Percentiles rank a stretch among this genome's conserved stretches.
These are phyloP conservation scores for Malacoctenus gilli DNA, from an alignment of 2,797 vertebrate species.

Conservation along the genomic window DNA sequence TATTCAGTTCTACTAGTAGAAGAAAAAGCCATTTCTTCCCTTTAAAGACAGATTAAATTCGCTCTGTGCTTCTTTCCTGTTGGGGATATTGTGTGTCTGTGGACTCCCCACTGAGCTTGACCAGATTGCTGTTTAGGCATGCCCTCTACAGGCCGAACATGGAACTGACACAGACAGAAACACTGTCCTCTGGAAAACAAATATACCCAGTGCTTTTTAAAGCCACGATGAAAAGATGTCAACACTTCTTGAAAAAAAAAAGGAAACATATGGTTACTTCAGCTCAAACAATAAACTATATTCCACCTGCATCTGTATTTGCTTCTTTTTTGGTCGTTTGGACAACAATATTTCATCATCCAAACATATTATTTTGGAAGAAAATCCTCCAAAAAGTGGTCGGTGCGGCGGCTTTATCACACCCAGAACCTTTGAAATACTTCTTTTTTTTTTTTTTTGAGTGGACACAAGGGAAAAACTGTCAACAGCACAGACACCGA, in stretches of 20 bases:
- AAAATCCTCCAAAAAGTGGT: constrained; percentile 1
- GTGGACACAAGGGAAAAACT: constrained; percentile 56
- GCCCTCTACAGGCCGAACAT: constrained; percentile 86
- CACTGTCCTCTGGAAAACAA: constrained; percentile 30
- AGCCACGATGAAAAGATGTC: constrained; percentile 6
- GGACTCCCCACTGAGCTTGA: constrained; percentile 59
- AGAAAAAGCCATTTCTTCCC: constrained; percentile 62
- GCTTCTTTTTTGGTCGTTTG: not conserved
- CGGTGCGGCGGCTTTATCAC: constrained; percentile 6
- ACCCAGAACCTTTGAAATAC: constrained; percentile 30
- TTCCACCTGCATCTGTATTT: too few species aligned
- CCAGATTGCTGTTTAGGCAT: constrained; percentile 81
- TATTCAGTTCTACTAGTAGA: constrained; percentile 53
- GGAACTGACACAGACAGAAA: constrained; percentile 66
- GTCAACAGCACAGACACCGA: constrained; percentile 63
- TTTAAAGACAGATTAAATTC: constrained; percentile 67
- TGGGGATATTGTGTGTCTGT: constrained; percentile 65
- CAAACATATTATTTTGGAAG: not conserved
- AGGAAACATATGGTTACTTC: not conserved
- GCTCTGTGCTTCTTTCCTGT: constrained; percentile 65
- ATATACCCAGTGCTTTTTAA: constrained; percentile 14
- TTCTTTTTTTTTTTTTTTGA: too few species aligned
- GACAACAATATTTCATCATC: not conserved
- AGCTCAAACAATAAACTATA: not conserved
- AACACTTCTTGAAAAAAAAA: not conserved